These are phyloP conservation scores for Ricordea florida DNA, from an alignment of 92 coral and sea anemone species.

Conservation along the genomic window DNA sequence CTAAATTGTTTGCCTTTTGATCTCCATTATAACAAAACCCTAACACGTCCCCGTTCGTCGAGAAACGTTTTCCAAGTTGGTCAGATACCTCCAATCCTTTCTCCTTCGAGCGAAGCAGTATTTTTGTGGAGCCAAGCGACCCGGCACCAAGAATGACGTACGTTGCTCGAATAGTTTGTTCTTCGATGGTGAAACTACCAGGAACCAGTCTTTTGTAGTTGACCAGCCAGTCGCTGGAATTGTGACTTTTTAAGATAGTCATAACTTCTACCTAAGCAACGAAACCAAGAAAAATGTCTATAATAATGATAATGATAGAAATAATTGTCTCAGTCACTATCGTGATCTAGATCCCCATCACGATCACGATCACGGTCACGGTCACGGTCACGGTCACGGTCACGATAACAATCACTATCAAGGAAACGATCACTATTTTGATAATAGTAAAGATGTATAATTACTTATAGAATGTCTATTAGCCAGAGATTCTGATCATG, in stretches of 20 bases:
- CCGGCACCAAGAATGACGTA: constrained; percentile 65
- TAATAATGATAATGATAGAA: too few relatives aligned
- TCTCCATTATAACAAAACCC: constrained; percentile 55
- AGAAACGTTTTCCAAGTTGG: constrained; percentile 29
- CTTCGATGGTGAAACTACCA: constrained; percentile 21
- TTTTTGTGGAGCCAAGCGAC: constrained; percentile 64
- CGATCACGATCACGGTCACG: too few relatives aligned
- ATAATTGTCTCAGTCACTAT: too few relatives aligned
- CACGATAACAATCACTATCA: too few relatives aligned
- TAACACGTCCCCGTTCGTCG: constrained; percentile 63
- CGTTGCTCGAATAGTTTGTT: constrained; percentile 30
- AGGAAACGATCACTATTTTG: too few relatives aligned
- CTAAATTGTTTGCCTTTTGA: constrained; percentile 21
- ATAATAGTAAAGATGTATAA: too few relatives aligned
- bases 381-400: too few relatives aligned
- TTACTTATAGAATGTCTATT: too few relatives aligned
- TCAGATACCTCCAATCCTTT: constrained; percentile 44
- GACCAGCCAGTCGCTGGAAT: constrained; percentile 51
- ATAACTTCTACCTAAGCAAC: constrained; percentile 30
- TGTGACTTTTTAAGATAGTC: constrained; percentile 4
- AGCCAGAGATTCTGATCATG: too few relatives aligned
- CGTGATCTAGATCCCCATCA: too few relatives aligned
- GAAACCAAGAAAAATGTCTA: too few relatives aligned
- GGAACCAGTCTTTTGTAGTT: constrained; percentile 32
- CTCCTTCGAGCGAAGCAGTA: constrained; percentile 59